Percentiles rank a stretch among this genome's conserved stretches.
phyloP scores from a whole-genome alignment of 2,888 invertebrate genomes.

The Monoplex corrugatus region DNA sequence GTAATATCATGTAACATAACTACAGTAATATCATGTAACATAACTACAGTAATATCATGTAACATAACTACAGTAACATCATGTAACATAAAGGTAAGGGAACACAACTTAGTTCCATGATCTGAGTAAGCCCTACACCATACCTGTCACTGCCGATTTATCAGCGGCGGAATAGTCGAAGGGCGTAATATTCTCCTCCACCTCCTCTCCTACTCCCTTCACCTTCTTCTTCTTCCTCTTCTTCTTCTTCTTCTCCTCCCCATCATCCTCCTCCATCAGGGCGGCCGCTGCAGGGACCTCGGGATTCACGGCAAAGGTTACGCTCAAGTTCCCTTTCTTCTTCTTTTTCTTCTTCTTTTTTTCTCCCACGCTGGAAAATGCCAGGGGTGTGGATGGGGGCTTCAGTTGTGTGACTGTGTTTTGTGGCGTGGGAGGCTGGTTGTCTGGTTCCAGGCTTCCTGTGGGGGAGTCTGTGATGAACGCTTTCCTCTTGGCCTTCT shows the following conservation, averaged over 20 bases:
- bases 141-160: conserved; percentile 47
- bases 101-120: too few relatives aligned
- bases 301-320: conserved; percentile 4
- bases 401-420: background rate
- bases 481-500: conserved; percentile 37
- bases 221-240: conserved; percentile 52
- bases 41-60: too few relatives aligned
- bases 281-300: conserved; percentile 11
- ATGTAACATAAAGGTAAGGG: too few relatives aligned
- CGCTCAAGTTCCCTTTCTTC: conserved; percentile 44
- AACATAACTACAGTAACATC: too few relatives aligned
- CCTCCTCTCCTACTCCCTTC: conserved; percentile 52
- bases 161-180: conserved; percentile 55
- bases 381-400: background rate
- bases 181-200: conserved; percentile 42
- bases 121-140: too few relatives aligned
- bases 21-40: too few relatives aligned
- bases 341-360: conserved; percentile 58
- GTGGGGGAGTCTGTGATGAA: conserved; percentile 54
- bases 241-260: conserved; percentile 51
- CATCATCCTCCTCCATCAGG: background rate
- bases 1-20: too few relatives aligned
- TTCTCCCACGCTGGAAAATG: conserved; percentile 54
- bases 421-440: conserved; percentile 37
- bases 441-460: conserved; percentile 16